phyloP scores from a whole-genome alignment of 2,888 invertebrate species.

The Halocaridina rubra region DNA sequence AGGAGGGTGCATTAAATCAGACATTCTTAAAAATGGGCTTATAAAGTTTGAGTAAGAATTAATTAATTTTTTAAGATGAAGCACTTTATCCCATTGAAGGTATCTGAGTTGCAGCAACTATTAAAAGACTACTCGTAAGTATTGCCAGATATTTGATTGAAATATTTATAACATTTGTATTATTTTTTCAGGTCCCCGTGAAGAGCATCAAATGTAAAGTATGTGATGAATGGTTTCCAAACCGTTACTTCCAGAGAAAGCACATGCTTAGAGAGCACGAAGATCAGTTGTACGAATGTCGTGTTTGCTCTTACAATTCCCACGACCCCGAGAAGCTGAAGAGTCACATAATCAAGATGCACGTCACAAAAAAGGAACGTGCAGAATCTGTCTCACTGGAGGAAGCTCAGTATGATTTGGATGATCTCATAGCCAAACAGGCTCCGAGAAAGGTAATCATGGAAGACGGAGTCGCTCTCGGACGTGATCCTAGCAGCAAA shows the following conservation, averaged over 20 bases:
- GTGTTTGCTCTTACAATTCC: slow-evolving; percentile 61
- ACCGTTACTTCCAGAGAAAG: slow-evolving; percentile 58
- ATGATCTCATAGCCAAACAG: slow-evolving; percentile 56
- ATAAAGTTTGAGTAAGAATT: too few relatives aligned
- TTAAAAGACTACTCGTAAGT: neutral
- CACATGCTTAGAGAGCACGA: slow-evolving; percentile 63
- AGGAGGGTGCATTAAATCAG: too few relatives aligned
- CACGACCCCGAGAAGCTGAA: slow-evolving; percentile 61
- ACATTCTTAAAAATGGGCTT: too few relatives aligned
- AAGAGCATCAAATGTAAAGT: slow-evolving; percentile 57
- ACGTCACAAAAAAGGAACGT: slow-evolving; percentile 59
- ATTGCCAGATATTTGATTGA: neutral
- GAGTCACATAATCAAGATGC: slow-evolving; percentile 62
- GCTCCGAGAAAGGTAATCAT: slow-evolving; percentile 62
- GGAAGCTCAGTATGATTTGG: slow-evolving; percentile 48
- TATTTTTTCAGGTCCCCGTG: slow-evolving; percentile 7
- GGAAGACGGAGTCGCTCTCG: slow-evolving; percentile 61
- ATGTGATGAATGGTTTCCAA: slow-evolving; percentile 59
- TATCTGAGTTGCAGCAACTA: too few relatives aligned
- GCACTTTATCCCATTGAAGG: too few relatives aligned
- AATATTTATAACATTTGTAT: neutral
- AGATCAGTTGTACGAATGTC: slow-evolving; percentile 61
- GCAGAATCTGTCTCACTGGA: slow-evolving; percentile 48
- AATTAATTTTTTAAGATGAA: too few relatives aligned
- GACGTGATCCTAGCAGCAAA: slow-evolving; percentile 53